Evolutionary conservation across 2,888 invertebrate species (phyloP), one percentile per base, ranked within the genome.

Genomic region (Tanypteryx hageni): DNA sequence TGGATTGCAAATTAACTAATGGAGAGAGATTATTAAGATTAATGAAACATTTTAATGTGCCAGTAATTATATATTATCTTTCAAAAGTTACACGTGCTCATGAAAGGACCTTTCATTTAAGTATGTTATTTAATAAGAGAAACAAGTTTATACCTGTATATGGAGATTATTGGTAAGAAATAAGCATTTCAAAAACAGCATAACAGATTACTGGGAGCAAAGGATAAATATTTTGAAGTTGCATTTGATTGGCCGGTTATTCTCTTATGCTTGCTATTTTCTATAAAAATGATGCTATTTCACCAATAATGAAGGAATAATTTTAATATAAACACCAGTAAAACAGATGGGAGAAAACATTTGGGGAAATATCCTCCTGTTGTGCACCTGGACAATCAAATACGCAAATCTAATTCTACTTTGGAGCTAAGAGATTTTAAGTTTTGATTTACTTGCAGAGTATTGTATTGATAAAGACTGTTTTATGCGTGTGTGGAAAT

Each of bases 361-460:
- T 11, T 27, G 22, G 22, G 76, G 27, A 14, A 27, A 76, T 76
- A 27, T 76, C 13, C 76, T 64, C 18, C 83, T 56, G 83, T 57
- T 64, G n/a, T 89, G 89, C 89, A 89, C 64, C 11, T 89, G 64
- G 89, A 89, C 89, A 89, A 89, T 89, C 89, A 89, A 68, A 89
- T 89, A 22, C 27, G 61, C 89, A 31, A 61, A 44, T 44, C 3
- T 44, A 44, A 68, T 64, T 89, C 31, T 89, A 16, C 89, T 89
- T 27, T 76, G 76, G 76, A 27, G 22, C 76, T 44, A 76, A 76
- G 22, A 76, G 27, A 76, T 76, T 44, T 18, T 27, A 68, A 89
- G 64, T 68, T 89, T 18, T 56, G 8, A n/a, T 44, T 27, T 44
- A 89, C 14, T n/a, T 57, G 11, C 44, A 18, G 27, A 61, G 22